These are phyloP conservation scores for Nymphalis io DNA, from an alignment of 1,140 invertebrate species.

Conservation along the genomic window DNA sequence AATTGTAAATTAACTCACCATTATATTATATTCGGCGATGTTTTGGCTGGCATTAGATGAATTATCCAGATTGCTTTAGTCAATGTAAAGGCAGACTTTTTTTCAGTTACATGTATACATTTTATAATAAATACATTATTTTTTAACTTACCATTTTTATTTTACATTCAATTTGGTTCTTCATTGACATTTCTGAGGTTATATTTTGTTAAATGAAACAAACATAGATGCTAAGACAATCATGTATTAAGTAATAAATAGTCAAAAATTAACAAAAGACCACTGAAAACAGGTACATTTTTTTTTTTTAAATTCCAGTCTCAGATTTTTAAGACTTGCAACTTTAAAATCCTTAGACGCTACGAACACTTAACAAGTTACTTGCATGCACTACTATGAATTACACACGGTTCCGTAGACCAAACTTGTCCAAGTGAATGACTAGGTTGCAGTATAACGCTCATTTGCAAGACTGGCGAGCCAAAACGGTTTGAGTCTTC, in stretches of 20 bases:
- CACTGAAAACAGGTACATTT: slow-evolving; percentile 78
- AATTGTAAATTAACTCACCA: slow-evolving; percentile 30
- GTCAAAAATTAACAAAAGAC: slow-evolving; percentile 80
- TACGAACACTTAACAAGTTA: slow-evolving; percentile 78
- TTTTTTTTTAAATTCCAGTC: slow-evolving; percentile 76
- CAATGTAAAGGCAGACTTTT: slow-evolving; percentile 52
- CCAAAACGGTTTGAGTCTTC: slow-evolving; percentile 43
- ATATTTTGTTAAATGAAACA: slow-evolving; percentile 50
- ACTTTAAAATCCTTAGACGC: slow-evolving; percentile 74
- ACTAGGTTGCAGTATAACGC: slow-evolving; percentile 74
- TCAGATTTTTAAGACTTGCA: slow-evolving; percentile 73
- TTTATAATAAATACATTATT: slow-evolving; percentile 78
- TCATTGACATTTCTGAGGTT: neutral
- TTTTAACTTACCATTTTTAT: slow-evolving; percentile 39
- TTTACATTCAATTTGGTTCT: neutral
- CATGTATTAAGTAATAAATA: slow-evolving; percentile 80
- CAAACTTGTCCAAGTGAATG: slow-evolving; percentile 75
- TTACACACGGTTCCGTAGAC: slow-evolving; percentile 57
- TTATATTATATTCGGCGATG: slow-evolving; percentile 43
- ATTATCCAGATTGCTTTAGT: slow-evolving; percentile 55
- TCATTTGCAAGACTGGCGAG: slow-evolving; percentile 48
- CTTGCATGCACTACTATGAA: slow-evolving; percentile 75
- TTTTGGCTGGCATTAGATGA: slow-evolving; percentile 53
- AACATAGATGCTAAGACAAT: slow-evolving; percentile 76
- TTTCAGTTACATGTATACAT: slow-evolving; percentile 76